phyloP scores from a whole-genome alignment of 2,113 vertebrate genomes.

The Potamarius usumacintae region DNA sequence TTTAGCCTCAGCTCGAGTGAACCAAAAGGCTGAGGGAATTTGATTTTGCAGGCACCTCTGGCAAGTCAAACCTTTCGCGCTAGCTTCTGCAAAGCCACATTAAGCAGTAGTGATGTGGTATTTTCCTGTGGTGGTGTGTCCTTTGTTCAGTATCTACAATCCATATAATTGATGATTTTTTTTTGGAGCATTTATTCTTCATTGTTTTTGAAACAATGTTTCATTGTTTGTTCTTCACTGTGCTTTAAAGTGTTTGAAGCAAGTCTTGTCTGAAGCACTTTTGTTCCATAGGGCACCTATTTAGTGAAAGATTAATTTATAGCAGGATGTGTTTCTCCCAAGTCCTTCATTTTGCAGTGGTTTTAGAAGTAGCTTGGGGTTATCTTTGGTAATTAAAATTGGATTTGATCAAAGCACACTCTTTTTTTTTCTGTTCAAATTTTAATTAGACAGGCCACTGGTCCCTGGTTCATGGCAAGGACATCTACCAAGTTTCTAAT shows the following conservation, averaged over 20 bases:
- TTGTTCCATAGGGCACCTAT: not conserved
- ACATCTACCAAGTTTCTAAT: conserved; percentile 55
- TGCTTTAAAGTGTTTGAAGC: not conserved
- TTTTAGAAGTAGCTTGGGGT: conserved; percentile 51
- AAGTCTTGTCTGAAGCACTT: not conserved
- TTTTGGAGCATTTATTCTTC: not conserved
- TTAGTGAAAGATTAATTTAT: conserved; percentile 36
- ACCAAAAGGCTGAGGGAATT: conserved; percentile 57
- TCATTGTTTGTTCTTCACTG: not conserved
- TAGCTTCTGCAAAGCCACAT: conserved; percentile 47
- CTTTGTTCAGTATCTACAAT: conserved; percentile 26
- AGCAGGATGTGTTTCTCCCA: conserved; percentile 35
- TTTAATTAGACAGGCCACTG: conserved; percentile 58
- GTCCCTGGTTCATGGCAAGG: conserved; percentile 57
- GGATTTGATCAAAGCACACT: conserved; percentile 57
- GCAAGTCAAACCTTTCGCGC: conserved; percentile 56
- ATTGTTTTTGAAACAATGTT: not conserved
- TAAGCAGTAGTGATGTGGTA: conserved; percentile 43
- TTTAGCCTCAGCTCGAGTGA: conserved; percentile 57
- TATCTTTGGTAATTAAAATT: conserved; percentile 58
- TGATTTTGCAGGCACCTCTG: conserved; percentile 58
- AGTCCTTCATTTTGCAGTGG: conserved; percentile 45
- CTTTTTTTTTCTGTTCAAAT: conserved; percentile 49
- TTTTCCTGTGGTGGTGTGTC: conserved; percentile 26
- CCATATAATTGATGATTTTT: conserved; percentile 21